Evolutionary conservation across 2,888 invertebrate genomes (phyloP), one percentile per base, ranked within the genome.

Genomic region (Parnassius orleans): DNA sequence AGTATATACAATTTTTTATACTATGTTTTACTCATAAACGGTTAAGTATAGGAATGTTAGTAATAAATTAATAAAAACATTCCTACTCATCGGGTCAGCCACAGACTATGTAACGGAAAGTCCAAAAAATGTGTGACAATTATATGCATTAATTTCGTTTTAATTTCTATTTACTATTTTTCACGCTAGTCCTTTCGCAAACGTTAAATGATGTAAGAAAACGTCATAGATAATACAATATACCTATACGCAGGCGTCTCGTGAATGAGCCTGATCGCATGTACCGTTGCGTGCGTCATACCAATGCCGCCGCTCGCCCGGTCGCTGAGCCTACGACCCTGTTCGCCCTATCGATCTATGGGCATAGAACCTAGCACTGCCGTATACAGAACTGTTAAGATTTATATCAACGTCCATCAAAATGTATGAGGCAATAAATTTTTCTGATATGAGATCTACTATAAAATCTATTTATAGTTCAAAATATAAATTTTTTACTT

Each of bases 281-380:
- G 81, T 88, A 86, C 88, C 87, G 89, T 89, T 90, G 87, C 81
- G 73, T 79, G 77, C 72, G 72, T 70, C 71, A 71, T 68, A 68
- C 69, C 73, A 72, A 70, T 66, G 72, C 76, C 78, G 75, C 80
- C 83, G 81, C 14, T 81, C 84, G 82, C 81, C 68, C 76, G 80
- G 83, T 80, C 81, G 79, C 74, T 71, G 79, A 77, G 81, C 79
- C 80, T 83, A 75, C 83, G 87, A 86, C 87, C 84, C 83, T 78
- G 73, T 69, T 75, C 80, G 82, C 83, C 86, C 86, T 86, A 86
- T 86, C 87, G 86, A 86, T 84, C 87, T 84, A 81, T 83, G 83
- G 82, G 83, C 76, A 79, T 73, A 70, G 75, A 74, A 66, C 63
- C 66, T 62, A 64, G 59, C 55, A 51, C 59, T 52, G 43, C 61